phyloP scores from a whole-genome alignment of 2,797 vertebrate species.

The Fringilla coelebs region DNA sequence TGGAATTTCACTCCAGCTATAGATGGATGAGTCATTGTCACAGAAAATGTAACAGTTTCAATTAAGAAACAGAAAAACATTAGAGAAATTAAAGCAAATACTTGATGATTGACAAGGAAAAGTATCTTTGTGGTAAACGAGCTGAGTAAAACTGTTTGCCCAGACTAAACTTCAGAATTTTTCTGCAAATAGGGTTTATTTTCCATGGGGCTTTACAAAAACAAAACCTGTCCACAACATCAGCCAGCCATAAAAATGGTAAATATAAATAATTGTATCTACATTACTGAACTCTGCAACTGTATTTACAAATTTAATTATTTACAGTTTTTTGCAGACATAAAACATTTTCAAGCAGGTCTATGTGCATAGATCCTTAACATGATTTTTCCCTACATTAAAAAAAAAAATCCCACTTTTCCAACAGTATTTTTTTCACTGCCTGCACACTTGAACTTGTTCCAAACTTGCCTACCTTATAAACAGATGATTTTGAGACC shows the following conservation, averaged over 20 bases:
- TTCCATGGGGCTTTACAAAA: neutral
- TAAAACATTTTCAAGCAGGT: neutral
- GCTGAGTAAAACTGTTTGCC: neutral
- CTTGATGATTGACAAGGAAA: neutral
- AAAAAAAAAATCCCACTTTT: neutral
- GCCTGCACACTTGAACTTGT: neutral
- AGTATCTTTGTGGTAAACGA: neutral
- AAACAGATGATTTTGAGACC: neutral
- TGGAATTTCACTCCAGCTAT: neutral
- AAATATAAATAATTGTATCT: neutral
- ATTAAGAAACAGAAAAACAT: neutral
- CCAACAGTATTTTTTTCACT: neutral
- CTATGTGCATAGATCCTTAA: fast-evolving
- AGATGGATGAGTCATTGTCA: conserved; percentile 9
- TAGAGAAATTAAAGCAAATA: neutral
- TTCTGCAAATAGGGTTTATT: neutral
- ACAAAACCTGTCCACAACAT: neutral
- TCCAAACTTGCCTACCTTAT: neutral
- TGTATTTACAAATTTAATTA: neutral
- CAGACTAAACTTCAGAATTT: neutral
- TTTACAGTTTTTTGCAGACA: neutral
- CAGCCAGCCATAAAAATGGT: neutral
- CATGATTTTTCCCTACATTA: neutral
- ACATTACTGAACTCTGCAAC: neutral
- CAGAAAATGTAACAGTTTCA: neutral